Conservation (phyloP, 2,113 vertebrate species). For the Macheiramphus alcinus region DNA sequence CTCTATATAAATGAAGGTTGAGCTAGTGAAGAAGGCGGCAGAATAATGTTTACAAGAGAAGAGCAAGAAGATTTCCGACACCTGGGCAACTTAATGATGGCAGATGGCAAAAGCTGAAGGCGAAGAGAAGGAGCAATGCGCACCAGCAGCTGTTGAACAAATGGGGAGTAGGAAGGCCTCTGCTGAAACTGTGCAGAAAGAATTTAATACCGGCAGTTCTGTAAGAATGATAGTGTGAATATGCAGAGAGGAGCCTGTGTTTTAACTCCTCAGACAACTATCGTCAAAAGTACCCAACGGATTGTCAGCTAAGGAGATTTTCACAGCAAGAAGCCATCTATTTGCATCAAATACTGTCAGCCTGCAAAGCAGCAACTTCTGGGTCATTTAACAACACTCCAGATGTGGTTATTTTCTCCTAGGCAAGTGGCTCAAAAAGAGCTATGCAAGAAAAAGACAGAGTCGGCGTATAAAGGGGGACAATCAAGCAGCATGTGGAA, state of each 20-base stretch:
- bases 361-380: conserved; percentile 44
- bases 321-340: conserved; percentile 38
- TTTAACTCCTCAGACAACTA: conserved; percentile 1
- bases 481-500: conserved; percentile 25
- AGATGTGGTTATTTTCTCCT: conserved; percentile 47
- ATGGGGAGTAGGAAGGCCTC: background rate
- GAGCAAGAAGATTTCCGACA: conserved; percentile 27
- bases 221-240: background rate
- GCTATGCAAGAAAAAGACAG: conserved; percentile 1
- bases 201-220: background rate
- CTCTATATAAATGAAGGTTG: conserved; percentile 35
- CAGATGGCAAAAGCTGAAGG: conserved; percentile 57
- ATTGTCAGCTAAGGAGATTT: conserved; percentile 30
- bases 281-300: background rate
- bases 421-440: conserved; percentile 23
- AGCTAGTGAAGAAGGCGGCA: background rate
- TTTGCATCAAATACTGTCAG: conserved; percentile 56
- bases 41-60: conserved; percentile 37
- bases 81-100: conserved; percentile 38
- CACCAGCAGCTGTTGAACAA: conserved; percentile 26
- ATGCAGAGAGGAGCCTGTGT: background rate
- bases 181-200: background rate
- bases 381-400: conserved; percentile 63
- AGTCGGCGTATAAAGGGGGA: background rate
- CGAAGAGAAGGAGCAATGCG: background rate